Evolutionary conservation across 2,797 vertebrate species (phyloP), one percentile per base, ranked within the genome.

Genomic region (Sardinella longiceps): DNA sequence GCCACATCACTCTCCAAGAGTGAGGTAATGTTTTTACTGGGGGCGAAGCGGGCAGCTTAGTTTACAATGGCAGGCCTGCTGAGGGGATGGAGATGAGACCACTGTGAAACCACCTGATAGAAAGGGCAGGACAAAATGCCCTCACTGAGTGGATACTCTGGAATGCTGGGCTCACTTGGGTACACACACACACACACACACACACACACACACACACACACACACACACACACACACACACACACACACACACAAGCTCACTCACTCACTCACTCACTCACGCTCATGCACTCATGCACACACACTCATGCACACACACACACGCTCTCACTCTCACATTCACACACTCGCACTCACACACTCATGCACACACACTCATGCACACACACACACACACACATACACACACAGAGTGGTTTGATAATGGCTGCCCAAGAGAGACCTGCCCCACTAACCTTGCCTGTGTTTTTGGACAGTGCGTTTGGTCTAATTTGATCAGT

Each of bases 401-500:
- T 25, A 66, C 28, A 30, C 60, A 66, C 63, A 63, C n/a, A n/a
- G 28, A 63, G 28, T 30, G 51, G 30, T 70, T 18, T 70, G 66
- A 12, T 5, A 20, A 20, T 23, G 15, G 51, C 51, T 53, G 51
- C 15, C 15, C 15, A 7, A n/a, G 20, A 7, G 23, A 9, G 15
- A 9, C 18, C 33, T 33, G 33, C 20, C 33, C 70, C 33, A 37
- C 18, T 9, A 20, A 15, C 14, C 30, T 33, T 9, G 63, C 4
- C 15, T 33, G 66, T 39, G 18, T 33, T 74, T 74, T 74, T 14
- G 83, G 50, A 88, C 83, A 86, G 84, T 84, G 66, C 33, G 12
- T 45, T 11, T 81, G 39, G 80, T 46, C 86, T 90, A 87, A 89
- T 86, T 89, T 89, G 87, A 84, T 88, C 85, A 86, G 86, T 81